These are phyloP conservation scores for Drosophila eohydei DNA, from an alignment of 2,888 invertebrate species.

Conservation along the genomic window DNA sequence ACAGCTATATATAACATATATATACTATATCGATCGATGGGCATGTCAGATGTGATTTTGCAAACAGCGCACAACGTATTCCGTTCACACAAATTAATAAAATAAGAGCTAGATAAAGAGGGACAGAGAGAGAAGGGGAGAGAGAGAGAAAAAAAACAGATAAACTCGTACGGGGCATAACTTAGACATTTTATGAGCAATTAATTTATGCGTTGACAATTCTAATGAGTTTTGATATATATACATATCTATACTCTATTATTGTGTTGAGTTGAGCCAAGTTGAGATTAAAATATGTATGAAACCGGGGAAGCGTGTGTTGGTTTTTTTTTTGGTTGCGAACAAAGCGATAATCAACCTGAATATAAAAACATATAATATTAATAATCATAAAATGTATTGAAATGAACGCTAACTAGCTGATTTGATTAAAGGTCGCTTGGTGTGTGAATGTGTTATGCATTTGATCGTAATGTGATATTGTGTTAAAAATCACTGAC, in stretches of 20 bases:
- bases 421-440: conserved; percentile 72
- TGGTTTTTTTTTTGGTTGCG: conserved; percentile 37
- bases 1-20: conserved; percentile 10
- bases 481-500: conserved; percentile 64
- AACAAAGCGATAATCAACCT: conserved; percentile 75
- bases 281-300: conserved; percentile 40
- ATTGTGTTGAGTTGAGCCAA: conserved; percentile 24
- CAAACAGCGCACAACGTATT: conserved; percentile 30
- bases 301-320: conserved; percentile 46
- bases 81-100: conserved; percentile 48
- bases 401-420: conserved; percentile 74
- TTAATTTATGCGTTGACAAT: conserved; percentile 84
- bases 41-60: conserved; percentile 47
- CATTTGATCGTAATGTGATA: conserved; percentile 67
- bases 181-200: conserved; percentile 80
- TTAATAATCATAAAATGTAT: conserved; percentile 78
- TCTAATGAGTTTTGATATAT: conserved; percentile 79
- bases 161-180: conserved; percentile 70
- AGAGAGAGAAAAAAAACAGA: conserved; percentile 20
- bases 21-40: conserved; percentile 35
- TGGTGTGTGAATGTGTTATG: conserved; percentile 25
- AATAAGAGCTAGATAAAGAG: conserved; percentile 21
- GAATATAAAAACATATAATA: conserved; percentile 70
- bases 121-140: conserved; percentile 2
- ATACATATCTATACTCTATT: conserved; percentile 25